Conservation (phyloP, 2,888 invertebrate species). For the Lasioglossum calceatum region DNA sequence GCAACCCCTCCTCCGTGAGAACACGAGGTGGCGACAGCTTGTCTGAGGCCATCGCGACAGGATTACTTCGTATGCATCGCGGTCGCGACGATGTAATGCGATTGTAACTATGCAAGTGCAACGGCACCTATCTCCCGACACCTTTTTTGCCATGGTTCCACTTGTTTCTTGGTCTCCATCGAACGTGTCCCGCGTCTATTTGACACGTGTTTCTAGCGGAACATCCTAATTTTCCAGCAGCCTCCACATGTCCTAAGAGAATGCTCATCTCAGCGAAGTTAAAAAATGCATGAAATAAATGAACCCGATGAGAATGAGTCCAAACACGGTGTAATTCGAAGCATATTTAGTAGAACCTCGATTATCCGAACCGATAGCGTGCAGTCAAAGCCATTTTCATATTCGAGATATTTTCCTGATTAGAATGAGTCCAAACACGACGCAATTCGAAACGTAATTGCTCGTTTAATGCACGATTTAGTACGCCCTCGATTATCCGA, state of each 20-base stretch:
- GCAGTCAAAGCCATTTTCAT: too few relatives aligned
- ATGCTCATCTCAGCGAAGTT: too few relatives aligned
- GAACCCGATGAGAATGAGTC: background rate
- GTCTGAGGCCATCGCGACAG: constrained; percentile 66
- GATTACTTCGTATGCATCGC: constrained; percentile 76
- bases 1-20: constrained; percentile 55
- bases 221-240: background rate
- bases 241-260: too few relatives aligned
- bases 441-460: too few relatives aligned
- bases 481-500: too few relatives aligned
- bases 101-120: constrained; percentile 63
- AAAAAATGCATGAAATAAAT: too few relatives aligned
- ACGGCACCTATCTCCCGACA: constrained; percentile 38
- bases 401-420: too few relatives aligned
- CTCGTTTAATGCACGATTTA: too few relatives aligned
- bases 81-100: constrained; percentile 67
- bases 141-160: background rate
- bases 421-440: too few relatives aligned
- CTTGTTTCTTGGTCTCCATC: background rate
- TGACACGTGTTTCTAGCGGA: background rate
- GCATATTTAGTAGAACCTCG: background rate
- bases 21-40: constrained; percentile 64
- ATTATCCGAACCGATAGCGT: background rate
- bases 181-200: background rate
- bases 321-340: background rate